Base-by-base conservation (phyloP, 2,888 invertebrate species). In the Metellina segmentata region DNA sequence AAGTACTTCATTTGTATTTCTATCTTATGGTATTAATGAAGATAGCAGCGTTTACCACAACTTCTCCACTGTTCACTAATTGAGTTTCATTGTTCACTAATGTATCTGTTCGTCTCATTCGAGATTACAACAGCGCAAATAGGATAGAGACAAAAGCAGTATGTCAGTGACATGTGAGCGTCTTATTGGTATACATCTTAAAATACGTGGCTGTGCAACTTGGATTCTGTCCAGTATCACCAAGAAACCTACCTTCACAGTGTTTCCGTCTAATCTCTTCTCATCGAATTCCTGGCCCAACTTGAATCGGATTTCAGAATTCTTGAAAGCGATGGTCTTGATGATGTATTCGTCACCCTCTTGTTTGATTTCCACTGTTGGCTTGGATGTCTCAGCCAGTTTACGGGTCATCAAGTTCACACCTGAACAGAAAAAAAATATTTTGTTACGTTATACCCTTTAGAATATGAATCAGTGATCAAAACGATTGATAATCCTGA, bases 231-330 rank as follows among this genome's bases (percentile, higher is more conserved):
- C 16, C 6, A 69, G 61, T 77, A 8, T 11, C 2, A 11, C 11
- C 20, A 13, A 6, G 11, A 75, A 53, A 69, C 79, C 78, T 9
- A 93, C 95, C 94, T 95, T 96, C 88, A 98, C 98, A 95, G 97
- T 97, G 93, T 98, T 96, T 61, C 98, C 98, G 95, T 99, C 98
- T 93, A 97, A 96, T 34, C 98, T 98, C 94, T 97, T 97, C 95
- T 98, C 98, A 53, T 98, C 97, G 95, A 98, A 98, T 95, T 98
- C 98, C 94, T 97, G 97, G 6, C 97, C 97, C 53, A 97, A 96
- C 93, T 97, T 95, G 96, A 98, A 98, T 95, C 96, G 97, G 94
- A 97, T 96, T 94, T 96, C 96, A 1, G 97, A 96, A 94, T 97
- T 98, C 96, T 98, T 98, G 96, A 99, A 98, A 94, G 98, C 98